Conservation (phyloP, 2,797 vertebrate genomes). For the Protonibea diacanthus region DNA sequence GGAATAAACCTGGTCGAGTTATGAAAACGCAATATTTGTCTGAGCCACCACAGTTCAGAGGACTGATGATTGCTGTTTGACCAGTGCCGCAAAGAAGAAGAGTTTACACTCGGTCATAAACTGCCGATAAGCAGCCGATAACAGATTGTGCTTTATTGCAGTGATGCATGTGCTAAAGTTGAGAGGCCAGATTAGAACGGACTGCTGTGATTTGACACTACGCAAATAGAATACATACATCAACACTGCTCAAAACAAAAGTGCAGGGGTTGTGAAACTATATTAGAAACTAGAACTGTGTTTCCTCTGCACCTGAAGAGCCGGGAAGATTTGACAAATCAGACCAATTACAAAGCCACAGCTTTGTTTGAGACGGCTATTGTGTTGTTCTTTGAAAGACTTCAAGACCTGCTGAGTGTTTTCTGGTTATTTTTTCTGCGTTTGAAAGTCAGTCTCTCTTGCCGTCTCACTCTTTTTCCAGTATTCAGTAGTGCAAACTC, state of each 20-base stretch:
- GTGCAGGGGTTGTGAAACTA: no score
- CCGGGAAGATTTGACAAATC: background rate
- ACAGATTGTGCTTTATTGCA: constrained; percentile 33
- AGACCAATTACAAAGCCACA: background rate
- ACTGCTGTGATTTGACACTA: constrained; percentile 32
- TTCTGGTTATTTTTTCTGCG: no score
- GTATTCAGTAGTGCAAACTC: background rate
- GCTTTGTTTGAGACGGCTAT: background rate
- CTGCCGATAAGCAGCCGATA: constrained; percentile 32
- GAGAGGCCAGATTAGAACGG: background rate
- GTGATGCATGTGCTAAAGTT: constrained; percentile 49
- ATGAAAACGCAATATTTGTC: background rate
- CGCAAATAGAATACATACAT: constrained; percentile 13
- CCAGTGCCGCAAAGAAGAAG: background rate
- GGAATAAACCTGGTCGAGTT: constrained; percentile 2
- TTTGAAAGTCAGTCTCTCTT: background rate
- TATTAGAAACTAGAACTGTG: no score
- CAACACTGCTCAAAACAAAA: background rate
- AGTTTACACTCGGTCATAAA: constrained; percentile 38
- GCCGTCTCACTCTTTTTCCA: background rate
- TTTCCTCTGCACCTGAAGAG: background rate
- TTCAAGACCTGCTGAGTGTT: background rate
- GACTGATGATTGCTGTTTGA: constrained; percentile 10
- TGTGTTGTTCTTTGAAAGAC: background rate
- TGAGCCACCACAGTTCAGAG: background rate